A percentile compares a stretch with the other conserved stretches of the same genome.
Conservation (phyloP, 2,888 invertebrate genomes). For the Plagodis pulveraria region DNA sequence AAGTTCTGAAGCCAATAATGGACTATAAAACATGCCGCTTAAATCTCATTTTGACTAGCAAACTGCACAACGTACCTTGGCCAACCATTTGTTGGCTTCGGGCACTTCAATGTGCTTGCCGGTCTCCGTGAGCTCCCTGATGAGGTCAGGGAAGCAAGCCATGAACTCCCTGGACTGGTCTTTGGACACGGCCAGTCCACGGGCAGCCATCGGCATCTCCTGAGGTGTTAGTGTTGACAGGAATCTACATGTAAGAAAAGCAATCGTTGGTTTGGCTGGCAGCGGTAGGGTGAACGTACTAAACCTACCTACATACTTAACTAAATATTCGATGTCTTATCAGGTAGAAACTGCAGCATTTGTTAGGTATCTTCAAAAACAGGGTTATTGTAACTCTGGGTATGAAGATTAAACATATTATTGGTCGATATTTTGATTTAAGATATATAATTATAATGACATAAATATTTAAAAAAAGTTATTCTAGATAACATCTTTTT, state of each 20-base stretch:
- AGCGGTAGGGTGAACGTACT: slow-evolving; percentile 26
- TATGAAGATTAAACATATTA: not conserved
- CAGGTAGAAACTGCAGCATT: not conserved
- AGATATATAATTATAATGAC: not conserved
- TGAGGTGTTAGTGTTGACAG: slow-evolving; percentile 87
- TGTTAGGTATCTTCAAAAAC: too few species aligned
- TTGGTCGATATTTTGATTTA: not conserved
- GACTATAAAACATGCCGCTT: slow-evolving; percentile 24
- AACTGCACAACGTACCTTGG: slow-evolving; percentile 86
- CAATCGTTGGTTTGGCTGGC: slow-evolving; percentile 34
- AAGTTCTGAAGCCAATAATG: slow-evolving; percentile 6
- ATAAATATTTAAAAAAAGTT: not conserved
- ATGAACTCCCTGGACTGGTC: slow-evolving; percentile 95
- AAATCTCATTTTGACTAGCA: slow-evolving; percentile 54
- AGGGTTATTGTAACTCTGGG: not conserved
- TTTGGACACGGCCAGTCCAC: slow-evolving; percentile 88
- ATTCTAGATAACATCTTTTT: too few species aligned
- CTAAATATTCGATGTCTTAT: slow-evolving; percentile 1
- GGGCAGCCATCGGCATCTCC: slow-evolving; percentile 85
- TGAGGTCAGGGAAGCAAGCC: slow-evolving; percentile 94
- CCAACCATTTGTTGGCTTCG: slow-evolving; percentile 92
- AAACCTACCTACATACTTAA: too few species aligned
- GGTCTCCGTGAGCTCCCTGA: slow-evolving; percentile 92
- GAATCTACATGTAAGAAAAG: slow-evolving; percentile 71
- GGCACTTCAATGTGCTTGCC: slow-evolving; percentile 91